Evolutionary conservation across 2,797 vertebrate genomes (phyloP).

Genomic region (Chrysocyon brachyurus): DNA sequence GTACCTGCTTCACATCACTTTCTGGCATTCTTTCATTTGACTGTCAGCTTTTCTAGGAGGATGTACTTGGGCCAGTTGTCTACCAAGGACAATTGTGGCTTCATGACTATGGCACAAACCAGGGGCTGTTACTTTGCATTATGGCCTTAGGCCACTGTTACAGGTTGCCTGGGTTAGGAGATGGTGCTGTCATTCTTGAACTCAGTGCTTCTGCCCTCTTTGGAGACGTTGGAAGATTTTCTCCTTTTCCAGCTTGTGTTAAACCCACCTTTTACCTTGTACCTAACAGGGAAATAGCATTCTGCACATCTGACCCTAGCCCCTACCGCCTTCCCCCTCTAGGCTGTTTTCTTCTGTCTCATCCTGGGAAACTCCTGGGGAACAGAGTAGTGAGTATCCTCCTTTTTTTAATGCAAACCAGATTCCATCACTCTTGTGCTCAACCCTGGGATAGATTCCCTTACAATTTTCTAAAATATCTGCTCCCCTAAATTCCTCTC

Average conservation of each 20-base stretch:
- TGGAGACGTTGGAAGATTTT: not conserved
- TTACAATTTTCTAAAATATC: not conserved
- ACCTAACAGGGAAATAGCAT: not conserved
- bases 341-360: not conserved
- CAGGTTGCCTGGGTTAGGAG: conserved; percentile 54
- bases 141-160: not conserved
- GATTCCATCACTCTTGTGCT: not conserved
- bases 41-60: not conserved
- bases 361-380: not conserved
- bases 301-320: not conserved
- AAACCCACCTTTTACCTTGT: not conserved
- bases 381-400: not conserved
- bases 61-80: not conserved
- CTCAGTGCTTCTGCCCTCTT: not conserved
- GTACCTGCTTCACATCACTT: not conserved
- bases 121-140: not conserved
- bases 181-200: not conserved
- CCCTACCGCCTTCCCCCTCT: not conserved
- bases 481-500: not conserved
- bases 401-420: not conserved
- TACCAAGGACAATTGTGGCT: not conserved
- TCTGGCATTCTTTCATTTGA: not conserved
- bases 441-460: not conserved
- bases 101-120: not conserved
- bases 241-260: not conserved